Percentiles rank a stretch among this genome's conserved stretches.
phyloP scores from a whole-genome alignment of 2,888 invertebrate genomes.

The Crepidodera aurea region DNA sequence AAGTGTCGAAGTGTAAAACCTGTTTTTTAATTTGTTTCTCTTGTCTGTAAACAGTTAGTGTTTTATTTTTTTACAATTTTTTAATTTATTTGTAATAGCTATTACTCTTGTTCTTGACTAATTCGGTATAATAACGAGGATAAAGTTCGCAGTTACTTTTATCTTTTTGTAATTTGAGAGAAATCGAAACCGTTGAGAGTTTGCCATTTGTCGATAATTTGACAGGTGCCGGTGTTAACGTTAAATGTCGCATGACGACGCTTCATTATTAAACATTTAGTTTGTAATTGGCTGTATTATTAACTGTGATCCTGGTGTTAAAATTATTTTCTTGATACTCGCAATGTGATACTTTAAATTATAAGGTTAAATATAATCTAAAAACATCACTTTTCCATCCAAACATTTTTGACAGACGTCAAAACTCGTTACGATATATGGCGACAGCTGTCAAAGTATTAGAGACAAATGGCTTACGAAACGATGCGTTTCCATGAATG shows the following conservation, averaged over 20 bases:
- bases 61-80: conserved; percentile 14
- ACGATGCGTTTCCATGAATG: background rate
- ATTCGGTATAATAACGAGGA: conserved; percentile 12
- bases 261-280: background rate
- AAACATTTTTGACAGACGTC: background rate
- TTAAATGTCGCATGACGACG: background rate
- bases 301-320: background rate
- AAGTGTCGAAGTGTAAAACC: conserved; percentile 49
- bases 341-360: background rate
- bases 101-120: conserved; percentile 19
- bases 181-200: background rate
- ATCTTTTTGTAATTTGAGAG: background rate
- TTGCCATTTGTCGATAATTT: background rate
- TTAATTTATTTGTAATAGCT: conserved; percentile 29
- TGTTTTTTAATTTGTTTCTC: conserved; percentile 5
- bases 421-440: background rate
- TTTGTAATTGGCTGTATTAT: background rate
- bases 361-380: background rate
- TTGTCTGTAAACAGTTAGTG: conserved; percentile 14
- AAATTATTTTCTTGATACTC: background rate
- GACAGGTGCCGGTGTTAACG: background rate
- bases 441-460: background rate
- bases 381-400: background rate
- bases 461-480: background rate
- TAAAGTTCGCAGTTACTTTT: conserved; percentile 23